phyloP scores from a whole-genome alignment of 2,888 invertebrate species.

The Synergus gifuensis region DNA sequence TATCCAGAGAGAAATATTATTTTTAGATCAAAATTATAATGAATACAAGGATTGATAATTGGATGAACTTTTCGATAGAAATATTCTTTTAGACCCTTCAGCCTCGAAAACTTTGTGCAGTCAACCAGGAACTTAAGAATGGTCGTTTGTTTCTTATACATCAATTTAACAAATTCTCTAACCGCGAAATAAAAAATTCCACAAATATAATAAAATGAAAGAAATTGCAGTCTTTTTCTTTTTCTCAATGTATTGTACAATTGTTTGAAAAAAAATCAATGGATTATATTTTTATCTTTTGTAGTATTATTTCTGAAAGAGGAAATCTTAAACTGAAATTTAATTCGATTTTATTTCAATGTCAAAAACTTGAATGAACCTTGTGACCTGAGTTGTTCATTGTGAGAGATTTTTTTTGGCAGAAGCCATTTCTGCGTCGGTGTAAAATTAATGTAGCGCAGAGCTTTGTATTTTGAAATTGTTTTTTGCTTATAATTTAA shows the following conservation, averaged over 20 bases:
- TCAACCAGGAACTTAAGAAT: conserved; percentile 30
- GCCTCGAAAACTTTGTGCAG: conserved; percentile 34
- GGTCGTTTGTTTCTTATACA: conserved; percentile 13
- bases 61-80: background rate
- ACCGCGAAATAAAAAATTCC: background rate
- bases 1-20: background rate
- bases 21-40: background rate
- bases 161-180: background rate
- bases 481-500: conserved; percentile 9
- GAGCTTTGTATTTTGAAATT: conserved; percentile 21
- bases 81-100: conserved; percentile 7
- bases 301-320: background rate
- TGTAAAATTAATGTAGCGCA: conserved; percentile 34
- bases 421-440: conserved; percentile 4
- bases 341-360: background rate
- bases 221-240: background rate
- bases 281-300: too few species aligned
- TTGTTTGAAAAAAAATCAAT: too few species aligned
- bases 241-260: too few species aligned
- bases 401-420: conserved; percentile 30
- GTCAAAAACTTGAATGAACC: background rate
- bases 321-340: background rate
- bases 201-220: background rate
- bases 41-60: conserved; percentile 15
- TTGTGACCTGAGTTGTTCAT: background rate